Conservation (phyloP, 2,888 invertebrate genomes). For the Epirrita christyi region DNA sequence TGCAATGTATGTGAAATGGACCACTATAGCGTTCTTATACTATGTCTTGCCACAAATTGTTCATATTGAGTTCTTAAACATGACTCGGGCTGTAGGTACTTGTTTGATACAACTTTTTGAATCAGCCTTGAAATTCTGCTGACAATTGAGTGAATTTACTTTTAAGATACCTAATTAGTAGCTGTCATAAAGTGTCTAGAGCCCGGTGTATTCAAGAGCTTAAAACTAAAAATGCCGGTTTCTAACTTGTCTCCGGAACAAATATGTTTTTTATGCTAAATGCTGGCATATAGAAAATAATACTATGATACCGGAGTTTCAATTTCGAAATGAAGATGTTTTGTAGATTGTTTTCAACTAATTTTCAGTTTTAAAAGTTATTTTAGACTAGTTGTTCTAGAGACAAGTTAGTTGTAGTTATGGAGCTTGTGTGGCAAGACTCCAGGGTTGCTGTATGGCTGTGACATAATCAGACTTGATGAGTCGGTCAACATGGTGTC, state of each 20-base stretch:
- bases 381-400: slow-evolving; percentile 1
- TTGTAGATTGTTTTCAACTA: neutral
- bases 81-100: slow-evolving; percentile 17
- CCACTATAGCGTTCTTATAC: slow-evolving; percentile 19
- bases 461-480: slow-evolving; percentile 19
- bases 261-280: neutral
- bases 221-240: slow-evolving; percentile 7
- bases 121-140: too few relatives aligned
- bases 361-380: neutral
- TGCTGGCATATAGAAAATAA: neutral
- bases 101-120: too few relatives aligned
- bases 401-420: slow-evolving; percentile 21
- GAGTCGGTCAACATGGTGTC: neutral
- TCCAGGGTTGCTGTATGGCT: slow-evolving; percentile 6
- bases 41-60: slow-evolving; percentile 31
- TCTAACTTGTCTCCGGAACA: slow-evolving; percentile 23
- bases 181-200: slow-evolving; percentile 12
- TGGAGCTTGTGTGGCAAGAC: slow-evolving; percentile 20
- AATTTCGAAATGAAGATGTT: neutral
- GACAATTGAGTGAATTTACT: too few relatives aligned
- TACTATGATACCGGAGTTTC: too few relatives aligned
- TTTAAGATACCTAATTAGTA: neutral
- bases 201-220: slow-evolving; percentile 11
- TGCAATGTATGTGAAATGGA: slow-evolving; percentile 7
- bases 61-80: slow-evolving; percentile 9